Conservation (phyloP, 2,888 invertebrate genomes). For the Catocala sponsa region DNA sequence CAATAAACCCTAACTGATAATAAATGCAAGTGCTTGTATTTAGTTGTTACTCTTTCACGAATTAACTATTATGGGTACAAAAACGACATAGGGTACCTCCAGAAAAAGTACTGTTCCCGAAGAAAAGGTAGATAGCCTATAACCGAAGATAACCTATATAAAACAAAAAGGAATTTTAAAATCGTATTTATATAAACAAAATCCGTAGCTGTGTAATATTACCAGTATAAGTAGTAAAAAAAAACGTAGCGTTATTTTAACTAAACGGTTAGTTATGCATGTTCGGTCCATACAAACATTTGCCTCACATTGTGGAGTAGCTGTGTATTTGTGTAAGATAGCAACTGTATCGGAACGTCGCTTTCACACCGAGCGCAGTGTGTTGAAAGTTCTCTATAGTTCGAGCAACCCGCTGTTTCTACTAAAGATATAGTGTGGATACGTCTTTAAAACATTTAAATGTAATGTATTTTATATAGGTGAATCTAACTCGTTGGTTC, state of each 20-base stretch:
- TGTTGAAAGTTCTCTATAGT: slow-evolving; percentile 75
- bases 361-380: slow-evolving; percentile 70
- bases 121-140: too few relatives aligned
- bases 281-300: slow-evolving; percentile 10
- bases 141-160: too few relatives aligned
- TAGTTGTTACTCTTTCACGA: too few relatives aligned
- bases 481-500: too few relatives aligned
- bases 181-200: too few relatives aligned
- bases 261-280: not conserved
- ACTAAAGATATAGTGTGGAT: slow-evolving; percentile 52
- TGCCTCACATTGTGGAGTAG: slow-evolving; percentile 32
- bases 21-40: too few relatives aligned
- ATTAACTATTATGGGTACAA: too few relatives aligned
- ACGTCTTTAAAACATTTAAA: slow-evolving; percentile 20
- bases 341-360: slow-evolving; percentile 74
- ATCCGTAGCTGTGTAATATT: too few relatives aligned
- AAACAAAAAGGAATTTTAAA: too few relatives aligned
- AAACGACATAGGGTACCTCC: too few relatives aligned
- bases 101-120: too few relatives aligned
- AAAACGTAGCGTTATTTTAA: not conserved
- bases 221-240: not conserved
- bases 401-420: slow-evolving; percentile 54
- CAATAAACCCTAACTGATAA: too few relatives aligned
- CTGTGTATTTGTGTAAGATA: slow-evolving; percentile 69
- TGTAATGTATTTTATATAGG: not conserved